Evolutionary conservation across 2,113 vertebrate species (phyloP).

Genomic region (Corythornis madagascariensis): DNA sequence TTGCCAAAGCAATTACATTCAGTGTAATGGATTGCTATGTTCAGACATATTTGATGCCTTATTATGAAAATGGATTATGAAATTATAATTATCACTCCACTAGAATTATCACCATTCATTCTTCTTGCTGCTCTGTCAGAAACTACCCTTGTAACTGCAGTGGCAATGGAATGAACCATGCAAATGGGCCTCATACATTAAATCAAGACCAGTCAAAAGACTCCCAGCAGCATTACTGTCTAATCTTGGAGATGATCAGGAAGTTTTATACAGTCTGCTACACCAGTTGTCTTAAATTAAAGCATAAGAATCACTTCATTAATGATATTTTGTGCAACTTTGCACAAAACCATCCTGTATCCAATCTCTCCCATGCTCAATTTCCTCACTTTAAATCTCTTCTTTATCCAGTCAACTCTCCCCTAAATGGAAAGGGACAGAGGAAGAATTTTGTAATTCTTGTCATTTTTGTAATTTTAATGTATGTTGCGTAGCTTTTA

Average conservation of each 20-base stretch:
- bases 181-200: not conserved
- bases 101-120: not conserved
- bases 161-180: not conserved
- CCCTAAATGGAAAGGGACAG: not conserved
- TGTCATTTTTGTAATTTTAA: not conserved
- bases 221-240: not conserved
- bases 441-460: not conserved
- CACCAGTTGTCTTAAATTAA: not conserved
- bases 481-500: not conserved
- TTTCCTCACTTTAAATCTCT: not conserved
- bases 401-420: not conserved
- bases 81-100: not conserved
- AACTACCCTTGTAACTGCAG: not conserved
- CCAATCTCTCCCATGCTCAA: not conserved
- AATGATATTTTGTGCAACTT: not conserved
- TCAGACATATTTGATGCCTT: not conserved
- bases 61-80: not conserved
- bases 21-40: not conserved
- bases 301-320: not conserved
- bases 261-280: not conserved
- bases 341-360: not conserved
- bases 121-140: not conserved
- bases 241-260: not conserved
- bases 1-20: not conserved
- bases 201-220: not conserved